Percentiles rank a stretch among this genome's conserved stretches.
phyloP scores from a whole-genome alignment of 2,797 vertebrate species.

The Channallabes apus region DNA sequence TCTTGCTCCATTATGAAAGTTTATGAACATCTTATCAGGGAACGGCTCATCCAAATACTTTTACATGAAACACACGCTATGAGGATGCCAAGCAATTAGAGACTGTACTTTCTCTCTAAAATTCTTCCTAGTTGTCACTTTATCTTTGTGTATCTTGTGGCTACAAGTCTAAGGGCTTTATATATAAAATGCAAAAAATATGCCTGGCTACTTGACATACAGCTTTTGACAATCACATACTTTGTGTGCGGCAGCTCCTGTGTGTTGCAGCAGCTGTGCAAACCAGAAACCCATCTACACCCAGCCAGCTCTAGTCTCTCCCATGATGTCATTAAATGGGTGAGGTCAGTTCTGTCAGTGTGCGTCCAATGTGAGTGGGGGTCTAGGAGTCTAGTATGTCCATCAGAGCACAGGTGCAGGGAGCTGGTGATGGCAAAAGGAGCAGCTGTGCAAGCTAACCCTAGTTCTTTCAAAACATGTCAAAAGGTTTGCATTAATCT shows the following conservation, averaged over 20 bases:
- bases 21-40: neutral
- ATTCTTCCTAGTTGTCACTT: neutral
- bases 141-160: neutral
- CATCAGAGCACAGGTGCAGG: slow-evolving; percentile 37
- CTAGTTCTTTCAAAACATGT: slow-evolving; percentile 9
- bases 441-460: slow-evolving; percentile 25
- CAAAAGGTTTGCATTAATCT: slow-evolving; percentile 37
- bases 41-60: neutral
- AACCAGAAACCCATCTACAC: slow-evolving; percentile 36
- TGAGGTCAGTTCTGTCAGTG: slow-evolving; percentile 55
- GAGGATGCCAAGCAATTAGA: neutral
- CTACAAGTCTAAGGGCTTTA: neutral
- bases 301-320: slow-evolving; percentile 36
- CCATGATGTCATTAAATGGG: slow-evolving; percentile 53
- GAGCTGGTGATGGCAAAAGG: slow-evolving; percentile 5
- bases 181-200: neutral
- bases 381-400: slow-evolving; percentile 33
- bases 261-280: slow-evolving; percentile 43
- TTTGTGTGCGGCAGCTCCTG: slow-evolving; percentile 30
- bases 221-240: slow-evolving; percentile 11
- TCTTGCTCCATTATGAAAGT: neutral
- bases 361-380: slow-evolving; percentile 33
- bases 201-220: neutral
- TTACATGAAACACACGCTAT: neutral
- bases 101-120: neutral